A percentile compares a stretch with the other conserved stretches of the same genome.
These are phyloP conservation scores for Rhinatrema bivittatum DNA, from an alignment of 2,797 vertebrate genomes.

Conservation along the genomic window DNA sequence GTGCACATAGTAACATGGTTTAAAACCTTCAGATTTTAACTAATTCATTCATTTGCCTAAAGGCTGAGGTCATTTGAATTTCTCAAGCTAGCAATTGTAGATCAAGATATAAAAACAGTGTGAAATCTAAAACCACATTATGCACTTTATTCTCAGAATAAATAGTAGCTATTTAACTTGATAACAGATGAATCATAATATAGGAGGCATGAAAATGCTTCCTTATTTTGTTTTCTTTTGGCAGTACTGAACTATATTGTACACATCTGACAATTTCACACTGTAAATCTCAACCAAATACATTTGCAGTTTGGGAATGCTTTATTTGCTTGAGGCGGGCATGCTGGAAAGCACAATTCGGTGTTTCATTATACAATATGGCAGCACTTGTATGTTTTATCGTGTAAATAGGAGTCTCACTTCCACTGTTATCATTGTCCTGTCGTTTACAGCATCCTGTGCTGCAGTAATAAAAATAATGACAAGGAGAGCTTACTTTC, in stretches of 20 bases:
- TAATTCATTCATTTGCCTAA: too few species aligned
- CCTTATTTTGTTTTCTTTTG: too few species aligned
- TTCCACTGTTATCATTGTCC: too few species aligned
- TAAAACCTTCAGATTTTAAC: too few species aligned
- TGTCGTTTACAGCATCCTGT: too few species aligned
- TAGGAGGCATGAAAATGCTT: not conserved
- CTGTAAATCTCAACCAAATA: not conserved
- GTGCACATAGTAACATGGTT: too few species aligned
- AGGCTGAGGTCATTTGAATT: too few species aligned
- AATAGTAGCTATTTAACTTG: not conserved
- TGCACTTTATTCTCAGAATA: not conserved
- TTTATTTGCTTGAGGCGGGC: not conserved
- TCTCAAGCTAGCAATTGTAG: too few species aligned
- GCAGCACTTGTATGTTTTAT: too few species aligned
- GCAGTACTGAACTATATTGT: not conserved
- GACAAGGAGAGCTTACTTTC: too few species aligned
- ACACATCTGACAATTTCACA: not conserved
- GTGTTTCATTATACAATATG: conserved; percentile 5
- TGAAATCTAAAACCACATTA: not conserved
- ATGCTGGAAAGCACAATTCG: conserved; percentile 5
- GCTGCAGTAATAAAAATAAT: too few species aligned
- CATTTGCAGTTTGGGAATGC: not conserved
- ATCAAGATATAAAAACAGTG: conserved; percentile 9
- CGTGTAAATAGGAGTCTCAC: too few species aligned
- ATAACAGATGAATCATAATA: not conserved